Evolutionary conservation across 2,113 vertebrate species (phyloP).

Genomic region (Heterotis niloticus): DNA sequence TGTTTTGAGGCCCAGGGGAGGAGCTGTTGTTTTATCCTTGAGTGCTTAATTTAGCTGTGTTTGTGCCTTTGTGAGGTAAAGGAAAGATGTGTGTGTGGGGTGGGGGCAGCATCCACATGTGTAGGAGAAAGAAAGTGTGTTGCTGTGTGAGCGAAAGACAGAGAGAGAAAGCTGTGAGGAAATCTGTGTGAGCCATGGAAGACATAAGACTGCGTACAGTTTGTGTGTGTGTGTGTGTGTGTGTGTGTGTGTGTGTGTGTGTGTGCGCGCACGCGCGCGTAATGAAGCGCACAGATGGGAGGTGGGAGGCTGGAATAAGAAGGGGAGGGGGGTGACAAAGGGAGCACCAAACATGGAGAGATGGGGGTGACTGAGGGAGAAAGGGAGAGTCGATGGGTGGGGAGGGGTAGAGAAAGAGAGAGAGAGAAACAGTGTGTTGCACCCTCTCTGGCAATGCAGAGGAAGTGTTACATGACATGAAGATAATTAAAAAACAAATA

Average conservation of each 20-base stretch:
- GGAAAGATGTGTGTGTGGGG: neutral
- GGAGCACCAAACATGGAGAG: neutral
- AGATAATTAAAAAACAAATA: slow-evolving; percentile 62
- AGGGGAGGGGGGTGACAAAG: slow-evolving; percentile 16
- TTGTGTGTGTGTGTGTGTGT: neutral
- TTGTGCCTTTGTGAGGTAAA: neutral
- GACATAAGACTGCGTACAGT: too few relatives aligned
- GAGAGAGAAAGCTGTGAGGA: neutral
- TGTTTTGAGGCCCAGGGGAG: neutral
- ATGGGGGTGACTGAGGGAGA: slow-evolving; percentile 21
- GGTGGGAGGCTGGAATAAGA: slow-evolving; percentile 45
- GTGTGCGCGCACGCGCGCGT: slow-evolving; percentile 29
- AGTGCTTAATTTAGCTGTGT: slow-evolving; percentile 2
- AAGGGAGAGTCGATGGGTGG: slow-evolving; percentile 10
- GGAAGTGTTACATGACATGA: slow-evolving; percentile 57
- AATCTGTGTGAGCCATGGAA: neutral
- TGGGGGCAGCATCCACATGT: neutral
- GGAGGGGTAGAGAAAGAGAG: neutral
- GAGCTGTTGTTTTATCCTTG: slow-evolving; percentile 3
- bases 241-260: slow-evolving; percentile 1
- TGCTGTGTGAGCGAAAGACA: slow-evolving; percentile 5
- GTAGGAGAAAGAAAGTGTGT: neutral
- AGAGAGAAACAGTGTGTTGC: slow-evolving; percentile 27
- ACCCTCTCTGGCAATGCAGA: slow-evolving; percentile 48
- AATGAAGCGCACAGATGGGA: slow-evolving; percentile 57